Conservation (phyloP, 2,113 vertebrate genomes). For the Zosterops pallidus region DNA sequence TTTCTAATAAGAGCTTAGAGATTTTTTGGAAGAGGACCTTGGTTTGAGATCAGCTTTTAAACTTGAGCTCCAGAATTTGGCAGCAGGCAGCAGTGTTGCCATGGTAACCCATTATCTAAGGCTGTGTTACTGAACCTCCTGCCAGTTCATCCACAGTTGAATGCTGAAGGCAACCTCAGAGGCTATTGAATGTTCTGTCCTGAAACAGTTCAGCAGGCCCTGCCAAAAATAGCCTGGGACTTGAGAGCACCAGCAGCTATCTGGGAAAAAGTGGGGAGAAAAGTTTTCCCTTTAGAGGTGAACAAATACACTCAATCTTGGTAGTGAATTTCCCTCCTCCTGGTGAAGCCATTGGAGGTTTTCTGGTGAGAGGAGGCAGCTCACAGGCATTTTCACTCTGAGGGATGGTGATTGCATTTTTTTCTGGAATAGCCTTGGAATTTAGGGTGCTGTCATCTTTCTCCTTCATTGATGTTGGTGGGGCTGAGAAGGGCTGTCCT, state of each 20-base stretch:
- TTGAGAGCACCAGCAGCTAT: neutral
- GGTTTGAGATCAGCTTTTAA: conserved; percentile 40
- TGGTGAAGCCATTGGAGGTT: rapidly evolving
- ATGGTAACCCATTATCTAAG: conserved; percentile 10
- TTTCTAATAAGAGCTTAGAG: neutral
- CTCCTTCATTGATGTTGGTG: neutral
- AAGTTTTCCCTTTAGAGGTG: neutral
- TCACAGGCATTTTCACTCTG: neutral
- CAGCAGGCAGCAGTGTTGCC: conserved; percentile 39
- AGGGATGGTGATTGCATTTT: neutral
- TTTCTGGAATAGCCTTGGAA: too few species aligned
- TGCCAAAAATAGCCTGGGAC: neutral
- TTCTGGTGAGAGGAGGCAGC: rapidly evolving
- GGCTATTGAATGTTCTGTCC: neutral
- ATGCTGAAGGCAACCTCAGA: conserved; percentile 20
- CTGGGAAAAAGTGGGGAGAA: neutral
- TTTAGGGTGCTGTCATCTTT: too few species aligned
- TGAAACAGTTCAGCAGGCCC: neutral
- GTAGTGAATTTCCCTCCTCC: neutral
- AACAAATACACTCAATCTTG: rapidly evolving
- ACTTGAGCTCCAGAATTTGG: conserved; percentile 30
- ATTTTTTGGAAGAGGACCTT: conserved; percentile 16
- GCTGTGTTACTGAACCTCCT: neutral
- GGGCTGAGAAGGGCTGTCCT: neutral
- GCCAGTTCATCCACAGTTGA: neutral